phyloP scores from a whole-genome alignment of 2,888 invertebrate species.

The Axea sp. region DNA sequence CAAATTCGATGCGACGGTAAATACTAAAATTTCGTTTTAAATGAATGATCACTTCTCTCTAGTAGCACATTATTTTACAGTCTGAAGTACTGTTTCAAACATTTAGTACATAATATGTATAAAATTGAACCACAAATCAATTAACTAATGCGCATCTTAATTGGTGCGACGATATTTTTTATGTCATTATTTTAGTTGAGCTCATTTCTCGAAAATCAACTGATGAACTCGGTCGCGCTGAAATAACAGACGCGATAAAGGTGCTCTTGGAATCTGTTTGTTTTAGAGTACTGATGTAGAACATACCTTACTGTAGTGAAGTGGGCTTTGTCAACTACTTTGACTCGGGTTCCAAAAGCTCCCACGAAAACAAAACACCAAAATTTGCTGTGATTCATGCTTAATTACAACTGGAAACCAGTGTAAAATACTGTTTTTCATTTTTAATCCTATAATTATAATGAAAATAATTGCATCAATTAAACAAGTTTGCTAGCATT shows the following conservation, averaged over 20 bases:
- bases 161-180: slow-evolving; percentile 28
- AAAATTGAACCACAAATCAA: too few relatives aligned
- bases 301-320: slow-evolving; percentile 54
- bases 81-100: too few relatives aligned
- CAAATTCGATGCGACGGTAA: slow-evolving; percentile 37
- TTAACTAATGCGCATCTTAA: slow-evolving; percentile 29
- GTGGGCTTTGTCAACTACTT: slow-evolving; percentile 62
- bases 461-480: slow-evolving; percentile 20
- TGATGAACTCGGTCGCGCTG: slow-evolving; percentile 54
- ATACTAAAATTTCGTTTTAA: slow-evolving; percentile 33
- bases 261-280: slow-evolving; percentile 56
- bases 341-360: slow-evolving; percentile 47
- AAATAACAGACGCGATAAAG: slow-evolving; percentile 61
- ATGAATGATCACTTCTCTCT: slow-evolving; percentile 26
- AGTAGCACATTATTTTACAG: neutral
- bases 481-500: slow-evolving; percentile 4
- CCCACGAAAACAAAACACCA: slow-evolving; percentile 50
- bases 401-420: slow-evolving; percentile 38
- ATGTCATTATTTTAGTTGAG: slow-evolving; percentile 48
- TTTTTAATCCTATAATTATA: slow-evolving; percentile 20
- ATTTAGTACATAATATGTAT: too few relatives aligned
- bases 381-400: slow-evolving; percentile 47
- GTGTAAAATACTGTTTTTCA: slow-evolving; percentile 3
- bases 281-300: slow-evolving; percentile 51
- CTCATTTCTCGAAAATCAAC: slow-evolving; percentile 56